A percentile compares a stretch with the other conserved stretches of the same genome.
These are phyloP conservation scores for Xestia sexstrigata DNA, from an alignment of 2,888 invertebrate species.

Conservation along the genomic window DNA sequence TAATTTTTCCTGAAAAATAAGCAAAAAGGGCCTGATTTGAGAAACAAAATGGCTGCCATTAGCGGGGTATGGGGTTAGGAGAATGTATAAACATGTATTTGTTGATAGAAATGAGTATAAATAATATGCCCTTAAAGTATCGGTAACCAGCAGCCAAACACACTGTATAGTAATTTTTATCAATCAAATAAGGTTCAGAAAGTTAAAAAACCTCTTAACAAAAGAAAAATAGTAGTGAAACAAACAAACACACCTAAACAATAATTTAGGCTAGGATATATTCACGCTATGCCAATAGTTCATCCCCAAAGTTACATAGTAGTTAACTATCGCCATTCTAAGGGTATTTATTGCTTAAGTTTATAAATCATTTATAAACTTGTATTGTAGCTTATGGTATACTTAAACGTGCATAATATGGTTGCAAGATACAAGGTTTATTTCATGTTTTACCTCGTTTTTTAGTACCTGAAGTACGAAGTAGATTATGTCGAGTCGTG, in stretches of 20 bases:
- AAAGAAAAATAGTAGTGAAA: not conserved
- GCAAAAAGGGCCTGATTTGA: too few species aligned
- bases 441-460: not conserved
- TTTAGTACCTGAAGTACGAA: not conserved
- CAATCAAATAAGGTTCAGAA: not conserved
- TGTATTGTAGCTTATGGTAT: slow-evolving; percentile 41
- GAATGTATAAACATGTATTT: too few species aligned
- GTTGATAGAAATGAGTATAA: too few species aligned
- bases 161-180: not conserved
- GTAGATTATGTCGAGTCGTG: not conserved
- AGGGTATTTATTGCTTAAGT: slow-evolving; percentile 53
- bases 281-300: slow-evolving; percentile 50
- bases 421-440: slow-evolving; percentile 3
- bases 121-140: too few species aligned
- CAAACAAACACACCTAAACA: slow-evolving; percentile 1
- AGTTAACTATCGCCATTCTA: slow-evolving; percentile 45
- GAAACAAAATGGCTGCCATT: too few species aligned
- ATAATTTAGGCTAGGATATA: slow-evolving; percentile 18
- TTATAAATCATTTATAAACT: slow-evolving; percentile 51
- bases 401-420: slow-evolving; percentile 16
- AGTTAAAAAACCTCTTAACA: not conserved
- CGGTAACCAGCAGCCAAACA: too few species aligned
- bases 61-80: too few species aligned
- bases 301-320: slow-evolving; percentile 32
- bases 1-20: too few species aligned